A percentile compares a stretch with the other conserved stretches of the same genome.
phyloP scores from a whole-genome alignment of 2,113 vertebrate genomes.

The Pygoscelis antarcticus region DNA sequence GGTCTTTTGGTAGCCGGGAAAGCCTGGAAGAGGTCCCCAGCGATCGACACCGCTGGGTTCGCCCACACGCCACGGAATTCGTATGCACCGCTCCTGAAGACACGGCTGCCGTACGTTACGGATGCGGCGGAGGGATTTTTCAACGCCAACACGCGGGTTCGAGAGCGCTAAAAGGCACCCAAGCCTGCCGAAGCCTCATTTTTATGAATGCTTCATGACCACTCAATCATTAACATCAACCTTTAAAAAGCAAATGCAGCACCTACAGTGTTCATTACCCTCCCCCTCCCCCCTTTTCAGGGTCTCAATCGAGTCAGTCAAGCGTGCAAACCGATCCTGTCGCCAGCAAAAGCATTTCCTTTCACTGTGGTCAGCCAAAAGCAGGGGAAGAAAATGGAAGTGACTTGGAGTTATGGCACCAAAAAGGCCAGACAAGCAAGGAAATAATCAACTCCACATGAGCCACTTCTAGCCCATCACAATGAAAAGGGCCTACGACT shows the following conservation, averaged over 20 bases:
- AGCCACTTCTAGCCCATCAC: conserved; percentile 81
- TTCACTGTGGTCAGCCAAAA: conserved; percentile 70
- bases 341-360: conserved; percentile 75
- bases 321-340: conserved; percentile 66
- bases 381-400: conserved; percentile 76
- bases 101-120: neutral
- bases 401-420: conserved; percentile 77
- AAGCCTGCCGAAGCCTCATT: neutral
- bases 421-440: conserved; percentile 84
- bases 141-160: accelerated
- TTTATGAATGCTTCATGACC: conserved; percentile 29
- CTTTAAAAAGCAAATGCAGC: conserved; percentile 45
- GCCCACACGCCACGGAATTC: neutral
- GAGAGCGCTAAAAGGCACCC: neutral
- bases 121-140: accelerated
- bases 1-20: neutral
- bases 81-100: neutral
- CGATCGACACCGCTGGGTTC: neutral
- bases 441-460: conserved; percentile 96
- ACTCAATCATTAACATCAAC: conserved; percentile 21
- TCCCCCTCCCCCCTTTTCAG: conserved; percentile 44
- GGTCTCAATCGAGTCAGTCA: conserved; percentile 58
- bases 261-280: conserved; percentile 46
- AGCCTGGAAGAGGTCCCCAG: neutral
- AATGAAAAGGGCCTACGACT: conserved; percentile 79